Base-by-base conservation (phyloP, 2,888 invertebrate genomes). In the Drosophila putrida region DNA sequence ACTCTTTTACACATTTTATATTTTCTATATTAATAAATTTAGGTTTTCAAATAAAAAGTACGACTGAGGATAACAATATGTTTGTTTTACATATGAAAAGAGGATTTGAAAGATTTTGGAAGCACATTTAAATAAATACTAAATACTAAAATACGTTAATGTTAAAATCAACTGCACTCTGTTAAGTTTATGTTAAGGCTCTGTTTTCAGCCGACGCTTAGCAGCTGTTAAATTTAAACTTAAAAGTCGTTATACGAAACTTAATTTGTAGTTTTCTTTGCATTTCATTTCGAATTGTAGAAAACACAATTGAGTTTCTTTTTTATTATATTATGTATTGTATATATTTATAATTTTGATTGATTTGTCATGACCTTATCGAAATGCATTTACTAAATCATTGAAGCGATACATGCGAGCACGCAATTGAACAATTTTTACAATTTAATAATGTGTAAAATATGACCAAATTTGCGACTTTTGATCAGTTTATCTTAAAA, bases 361-460 rank as follows among this genome's bases (percentile, higher is more conserved):
- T 78, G 78, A 78, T 75, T 72, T 43, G 72, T 49, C 44, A 58
- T 46, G 31, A 71, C 69, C 44, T 50, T 74, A 67, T 66, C 51
- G 46, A 72, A 75, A 63, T 75, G 66, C 64, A 58, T 76, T 78
- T 68, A 53, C 38, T 25, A 38, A 70, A 68, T 57, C 77, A 82
- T 59, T 73, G 65, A 82, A 55, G 85, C 83, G 65, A 58, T 55
- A 46, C 57, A 46, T 33, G 4, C 36, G 5, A 5, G 39, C 84
- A 85, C 75, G 84, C 84, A 74, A 66, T 25, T 43, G 20, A 13
- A 25, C 41, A 44, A 43, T 44, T 71, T 61, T 36, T 20, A 25
- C 41, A 44, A 43, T 44, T 71, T 61, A 39, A 58, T 51, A 64
- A 60, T 43, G 43, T 46, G 47, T 64, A 31, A 73, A 61, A 38